Evolutionary conservation across 2,888 invertebrate species (phyloP).

Genomic region (Tetranychus truncatus): DNA sequence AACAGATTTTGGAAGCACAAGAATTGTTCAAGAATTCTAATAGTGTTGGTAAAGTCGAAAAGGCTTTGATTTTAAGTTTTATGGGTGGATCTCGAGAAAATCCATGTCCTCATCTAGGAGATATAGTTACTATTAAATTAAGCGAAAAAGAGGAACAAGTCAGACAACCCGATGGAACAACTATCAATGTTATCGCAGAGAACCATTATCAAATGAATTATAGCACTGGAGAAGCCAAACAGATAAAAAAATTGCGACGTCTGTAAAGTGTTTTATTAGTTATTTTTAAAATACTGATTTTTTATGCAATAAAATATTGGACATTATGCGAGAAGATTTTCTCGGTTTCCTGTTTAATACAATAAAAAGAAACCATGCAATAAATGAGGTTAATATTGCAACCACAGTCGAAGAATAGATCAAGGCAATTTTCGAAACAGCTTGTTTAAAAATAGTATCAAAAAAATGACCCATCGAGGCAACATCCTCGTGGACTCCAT

Average conservation of each 20-base stretch:
- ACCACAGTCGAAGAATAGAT: neutral
- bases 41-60: conserved; percentile 84
- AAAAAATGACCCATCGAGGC: neutral
- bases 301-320: neutral
- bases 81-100: conserved; percentile 97
- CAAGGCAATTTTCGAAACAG: neutral
- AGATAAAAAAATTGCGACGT: conserved; percentile 70
- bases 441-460: neutral
- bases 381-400: neutral
- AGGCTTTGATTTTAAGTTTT: conserved; percentile 88
- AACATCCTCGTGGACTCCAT: neutral
- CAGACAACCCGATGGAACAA: conserved; percentile 61
- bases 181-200: conserved; percentile 59
- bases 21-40: conserved; percentile 94
- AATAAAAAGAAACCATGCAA: neutral
- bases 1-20: conserved; percentile 50
- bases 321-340: neutral
- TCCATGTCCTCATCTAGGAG: conserved; percentile 88
- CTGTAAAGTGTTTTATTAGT: neutral
- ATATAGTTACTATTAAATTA: conserved; percentile 84
- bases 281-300: neutral
- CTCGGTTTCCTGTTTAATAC: neutral
- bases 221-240: conserved; percentile 89
- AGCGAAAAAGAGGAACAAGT: conserved; percentile 79
- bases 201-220: conserved; percentile 98